Evolutionary conservation across 2,888 invertebrate genomes (phyloP).

Genomic region (Diloba caeruleocephala): DNA sequence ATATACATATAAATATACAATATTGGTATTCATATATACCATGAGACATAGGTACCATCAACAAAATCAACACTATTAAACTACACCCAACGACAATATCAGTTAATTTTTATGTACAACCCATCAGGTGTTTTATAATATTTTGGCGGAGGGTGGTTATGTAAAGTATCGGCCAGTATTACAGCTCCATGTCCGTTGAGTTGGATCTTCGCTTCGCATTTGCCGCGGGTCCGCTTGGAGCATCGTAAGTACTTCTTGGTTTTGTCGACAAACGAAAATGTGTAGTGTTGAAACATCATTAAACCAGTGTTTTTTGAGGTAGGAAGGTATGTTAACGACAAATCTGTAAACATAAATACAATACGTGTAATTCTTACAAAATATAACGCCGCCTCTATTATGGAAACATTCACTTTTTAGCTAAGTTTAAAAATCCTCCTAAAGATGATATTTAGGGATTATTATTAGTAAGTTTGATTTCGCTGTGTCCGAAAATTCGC

Average conservation of each 20-base stretch:
- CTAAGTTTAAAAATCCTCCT: too few species aligned
- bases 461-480: too few species aligned
- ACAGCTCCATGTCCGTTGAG: constrained; percentile 37
- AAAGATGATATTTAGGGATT: too few species aligned
- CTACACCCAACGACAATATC: background rate
- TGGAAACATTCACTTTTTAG: too few species aligned
- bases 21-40: too few species aligned
- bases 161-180: constrained; percentile 36
- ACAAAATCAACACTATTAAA: too few species aligned
- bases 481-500: too few species aligned
- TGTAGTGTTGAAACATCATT: constrained; percentile 49
- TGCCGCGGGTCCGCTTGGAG: constrained; percentile 54
- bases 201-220: constrained; percentile 53
- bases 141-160: constrained; percentile 53
- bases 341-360: constrained; percentile 27
- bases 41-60: too few species aligned
- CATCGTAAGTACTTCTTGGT: constrained; percentile 57
- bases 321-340: constrained; percentile 21
- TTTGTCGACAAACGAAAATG: constrained; percentile 53
- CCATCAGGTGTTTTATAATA: constrained; percentile 26
- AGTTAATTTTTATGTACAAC: constrained; percentile 26
- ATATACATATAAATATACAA: too few species aligned
- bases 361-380: background rate
- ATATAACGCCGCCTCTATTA: too few species aligned
- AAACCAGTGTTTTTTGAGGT: constrained; percentile 32